Base-by-base conservation (phyloP, 2,888 invertebrate species). In the Drosophila vallismaia region DNA sequence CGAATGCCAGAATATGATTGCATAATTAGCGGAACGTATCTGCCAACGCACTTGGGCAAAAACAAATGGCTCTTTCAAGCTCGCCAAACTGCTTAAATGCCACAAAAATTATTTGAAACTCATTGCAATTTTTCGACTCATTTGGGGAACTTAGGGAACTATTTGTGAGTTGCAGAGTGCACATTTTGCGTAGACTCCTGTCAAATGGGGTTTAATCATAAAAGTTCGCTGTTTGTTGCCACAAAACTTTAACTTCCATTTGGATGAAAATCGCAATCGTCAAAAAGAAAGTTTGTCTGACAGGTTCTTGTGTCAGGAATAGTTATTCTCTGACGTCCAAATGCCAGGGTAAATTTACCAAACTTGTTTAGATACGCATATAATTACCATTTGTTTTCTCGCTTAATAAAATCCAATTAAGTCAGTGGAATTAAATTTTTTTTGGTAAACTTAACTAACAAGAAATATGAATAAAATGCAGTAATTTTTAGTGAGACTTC, bases 11-110 rank as follows among this genome's bases (percentile, higher is more conserved):
- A 53, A 78, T 74, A 73, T 73, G 78, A 81, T 81, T 75, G 79
- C 76, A 81, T 75, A 81, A 84, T 81, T 81, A 81, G 81, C 64
- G 52, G 36, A 19, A 56, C 57, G 70, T 71, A 71, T 78, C 78
- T 67, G 31, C 12, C 28, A 9, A 31, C n/a, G 31, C 40, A 52
- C 44, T 53, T 44, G 42, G 49, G 46, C n/a, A 44, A 33, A n/a
- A 59, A 45, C 36, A 49, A 68, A 50, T 54, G 69, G 33, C 38
- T 38, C n/a, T 42, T 36, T 26, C 3, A 4, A 49, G 26, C 42
- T 9, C 8, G 2, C 12, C 24, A 14, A 42, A 9, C 12, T 14
- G 36, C 40, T 7, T 4, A 7, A 4, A 69, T 38, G 42, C 42
- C 36, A 19, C 19, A 42, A 28, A 7, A 24, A 48, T 38, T 52